Conservation (phyloP, 2,888 invertebrate species). For the Euphydryas editha region DNA sequence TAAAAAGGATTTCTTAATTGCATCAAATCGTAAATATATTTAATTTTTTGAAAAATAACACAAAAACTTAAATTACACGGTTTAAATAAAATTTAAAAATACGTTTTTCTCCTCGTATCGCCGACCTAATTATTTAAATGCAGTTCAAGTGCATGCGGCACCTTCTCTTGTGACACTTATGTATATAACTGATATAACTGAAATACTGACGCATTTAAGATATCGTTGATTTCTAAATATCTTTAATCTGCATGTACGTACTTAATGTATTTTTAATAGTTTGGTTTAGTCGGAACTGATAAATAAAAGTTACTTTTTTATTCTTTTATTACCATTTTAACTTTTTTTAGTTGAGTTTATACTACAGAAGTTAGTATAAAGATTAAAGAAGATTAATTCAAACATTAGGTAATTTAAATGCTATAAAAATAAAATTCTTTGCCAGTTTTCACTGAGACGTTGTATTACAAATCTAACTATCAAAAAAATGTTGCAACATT, state of each 20-base stretch:
- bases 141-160: conserved; percentile 18
- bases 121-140: conserved; percentile 7
- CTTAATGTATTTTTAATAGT: conserved; percentile 37
- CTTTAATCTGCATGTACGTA: conserved; percentile 21
- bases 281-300: conserved; percentile 32
- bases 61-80: no score
- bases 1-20: no score
- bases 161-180: conserved; percentile 13
- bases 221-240: conserved; percentile 20
- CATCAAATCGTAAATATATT: no score
- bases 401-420: neutral
- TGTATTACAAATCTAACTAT: no score
- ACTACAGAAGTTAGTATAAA: neutral
- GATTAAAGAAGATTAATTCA: conserved; percentile 13
- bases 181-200: conserved; percentile 25
- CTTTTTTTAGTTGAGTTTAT: conserved; percentile 4
- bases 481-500: no score
- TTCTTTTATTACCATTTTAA: conserved; percentile 23
- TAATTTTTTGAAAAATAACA: no score
- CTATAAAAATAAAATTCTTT: no score
- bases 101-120: conserved; percentile 3
- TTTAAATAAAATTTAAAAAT: conserved; percentile 2
- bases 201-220: conserved; percentile 30
- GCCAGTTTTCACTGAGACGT: no score
- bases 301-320: conserved; percentile 24